Evolutionary conservation across 2,888 invertebrate species (phyloP).

Genomic region (Drosophila phalerata): DNA sequence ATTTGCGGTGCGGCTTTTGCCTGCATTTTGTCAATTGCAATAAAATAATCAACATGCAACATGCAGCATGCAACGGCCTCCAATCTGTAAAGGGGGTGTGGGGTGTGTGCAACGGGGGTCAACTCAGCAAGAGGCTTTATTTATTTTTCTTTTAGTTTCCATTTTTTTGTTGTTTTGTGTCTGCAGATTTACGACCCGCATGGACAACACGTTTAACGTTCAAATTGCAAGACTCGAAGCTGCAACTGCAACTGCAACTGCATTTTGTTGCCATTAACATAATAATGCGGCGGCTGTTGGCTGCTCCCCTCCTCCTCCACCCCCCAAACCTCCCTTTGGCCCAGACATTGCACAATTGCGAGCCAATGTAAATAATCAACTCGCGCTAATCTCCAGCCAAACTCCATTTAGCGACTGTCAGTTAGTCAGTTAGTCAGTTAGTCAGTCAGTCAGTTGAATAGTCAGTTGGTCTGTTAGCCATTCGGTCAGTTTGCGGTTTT

Average conservation of each 20-base stretch:
- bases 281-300: constrained; percentile 62
- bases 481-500: constrained; percentile 65
- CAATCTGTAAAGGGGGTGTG: background rate
- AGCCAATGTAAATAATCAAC: constrained; percentile 77
- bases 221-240: constrained; percentile 43
- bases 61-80: constrained; percentile 49
- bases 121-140: constrained; percentile 33
- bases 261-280: constrained; percentile 77
- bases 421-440: constrained; percentile 36
- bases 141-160: constrained; percentile 36
- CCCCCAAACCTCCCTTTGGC: constrained; percentile 1
- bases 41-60: constrained; percentile 81
- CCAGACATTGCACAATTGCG: constrained; percentile 57
- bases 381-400: constrained; percentile 74
- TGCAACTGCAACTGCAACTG: constrained; percentile 71
- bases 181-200: constrained; percentile 76
- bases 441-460: constrained; percentile 1
- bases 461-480: constrained; percentile 18
- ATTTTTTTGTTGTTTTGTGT: constrained; percentile 28
- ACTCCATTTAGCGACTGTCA: constrained; percentile 70
- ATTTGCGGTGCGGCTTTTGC: constrained; percentile 43
- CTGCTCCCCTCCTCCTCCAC: background rate
- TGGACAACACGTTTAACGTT: constrained; percentile 71
- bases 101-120: constrained; percentile 3
- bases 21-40: constrained; percentile 77